Conservation (phyloP, 92 coral and sea anemone species). For the Ricordea florida region DNA sequence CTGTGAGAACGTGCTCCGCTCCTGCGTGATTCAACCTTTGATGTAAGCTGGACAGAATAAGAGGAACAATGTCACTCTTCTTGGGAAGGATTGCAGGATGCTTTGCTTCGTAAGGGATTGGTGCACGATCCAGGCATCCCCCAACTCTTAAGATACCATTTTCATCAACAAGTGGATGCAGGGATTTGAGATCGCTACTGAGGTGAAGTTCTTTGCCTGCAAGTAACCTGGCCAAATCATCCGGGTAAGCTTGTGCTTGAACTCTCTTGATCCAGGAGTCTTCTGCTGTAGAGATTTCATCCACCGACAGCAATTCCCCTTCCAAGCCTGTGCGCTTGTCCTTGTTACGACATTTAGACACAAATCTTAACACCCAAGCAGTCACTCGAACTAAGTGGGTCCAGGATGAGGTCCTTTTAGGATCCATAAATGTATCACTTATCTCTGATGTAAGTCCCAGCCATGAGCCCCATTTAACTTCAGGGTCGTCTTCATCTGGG, state of each 20-base stretch:
- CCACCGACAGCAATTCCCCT: not conserved
- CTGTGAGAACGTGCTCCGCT: too few species aligned
- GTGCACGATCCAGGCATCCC: slow-evolving; percentile 39
- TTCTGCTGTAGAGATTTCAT: slow-evolving; percentile 12
- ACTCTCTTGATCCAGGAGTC: slow-evolving; percentile 17
- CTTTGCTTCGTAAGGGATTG: slow-evolving; percentile 23
- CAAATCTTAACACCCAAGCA: slow-evolving; percentile 11
- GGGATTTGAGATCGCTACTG: slow-evolving; percentile 31
- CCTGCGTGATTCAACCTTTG: too few species aligned
- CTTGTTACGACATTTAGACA: not conserved
- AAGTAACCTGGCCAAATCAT: slow-evolving; percentile 2
- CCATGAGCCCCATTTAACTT: slow-evolving; percentile 23
- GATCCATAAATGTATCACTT: slow-evolving; percentile 9
- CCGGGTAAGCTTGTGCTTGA: slow-evolving; percentile 18
- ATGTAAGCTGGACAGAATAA: too few species aligned
- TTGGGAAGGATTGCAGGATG: slow-evolving; percentile 9
- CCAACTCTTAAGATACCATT: slow-evolving; percentile 27
- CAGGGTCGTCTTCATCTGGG: slow-evolving; percentile 11
- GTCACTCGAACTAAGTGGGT: slow-evolving; percentile 18
- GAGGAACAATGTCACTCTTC: not conserved
- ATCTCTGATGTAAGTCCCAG: slow-evolving; percentile 3
- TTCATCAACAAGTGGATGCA: slow-evolving; percentile 27
- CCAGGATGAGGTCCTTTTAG: slow-evolving; percentile 23
- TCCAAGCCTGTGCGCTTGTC: not conserved
- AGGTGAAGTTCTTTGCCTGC: slow-evolving; percentile 17